Evolutionary conservation across 2,797 vertebrate genomes (phyloP).

Genomic region (Gymnodraco acuticeps): DNA sequence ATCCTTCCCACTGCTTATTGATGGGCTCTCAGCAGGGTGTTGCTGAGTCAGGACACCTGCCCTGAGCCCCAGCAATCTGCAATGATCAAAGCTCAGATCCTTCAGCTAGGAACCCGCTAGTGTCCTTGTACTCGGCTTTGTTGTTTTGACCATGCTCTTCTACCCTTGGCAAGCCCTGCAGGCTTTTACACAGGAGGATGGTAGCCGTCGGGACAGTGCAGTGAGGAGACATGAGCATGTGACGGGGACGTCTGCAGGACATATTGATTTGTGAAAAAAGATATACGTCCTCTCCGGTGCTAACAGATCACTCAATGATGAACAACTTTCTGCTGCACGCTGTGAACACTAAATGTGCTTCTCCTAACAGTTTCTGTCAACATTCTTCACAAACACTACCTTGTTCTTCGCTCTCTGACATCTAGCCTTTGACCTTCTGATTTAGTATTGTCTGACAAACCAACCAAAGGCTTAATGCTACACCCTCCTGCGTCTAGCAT

Average conservation of each 20-base stretch:
- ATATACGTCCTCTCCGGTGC: conserved; percentile 49
- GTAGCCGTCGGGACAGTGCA: conserved; percentile 32
- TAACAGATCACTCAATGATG: conserved; percentile 26
- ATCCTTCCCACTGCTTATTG: conserved; percentile 52
- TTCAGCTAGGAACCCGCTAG: conserved; percentile 48
- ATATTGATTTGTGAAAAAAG: conserved; percentile 70
- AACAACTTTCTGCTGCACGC: conserved; percentile 7
- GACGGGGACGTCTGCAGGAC: conserved; percentile 41
- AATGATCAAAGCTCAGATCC: conserved; percentile 77
- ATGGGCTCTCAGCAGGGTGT: conserved; percentile 64
- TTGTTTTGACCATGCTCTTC: conserved; percentile 45
- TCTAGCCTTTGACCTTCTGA: conserved; percentile 56
- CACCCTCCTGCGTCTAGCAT: conserved; percentile 34
- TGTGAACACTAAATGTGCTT: conserved; percentile 12
- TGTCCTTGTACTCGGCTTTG: conserved; percentile 62
- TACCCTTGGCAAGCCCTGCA: conserved; percentile 44
- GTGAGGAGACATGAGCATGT: conserved; percentile 36
- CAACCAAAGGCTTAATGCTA: conserved; percentile 56
- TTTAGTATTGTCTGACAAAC: conserved; percentile 45
- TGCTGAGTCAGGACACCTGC: conserved; percentile 72
- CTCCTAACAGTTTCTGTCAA: conserved; percentile 1
- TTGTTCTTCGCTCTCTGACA: conserved; percentile 23
- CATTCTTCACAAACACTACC: conserved; percentile 24
- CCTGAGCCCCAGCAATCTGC: conserved; percentile 58
- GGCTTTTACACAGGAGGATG: conserved; percentile 37